Percentiles rank a stretch among this genome's conserved stretches.
Conservation (phyloP, 2,797 vertebrate species). For the Botia almorhae region DNA sequence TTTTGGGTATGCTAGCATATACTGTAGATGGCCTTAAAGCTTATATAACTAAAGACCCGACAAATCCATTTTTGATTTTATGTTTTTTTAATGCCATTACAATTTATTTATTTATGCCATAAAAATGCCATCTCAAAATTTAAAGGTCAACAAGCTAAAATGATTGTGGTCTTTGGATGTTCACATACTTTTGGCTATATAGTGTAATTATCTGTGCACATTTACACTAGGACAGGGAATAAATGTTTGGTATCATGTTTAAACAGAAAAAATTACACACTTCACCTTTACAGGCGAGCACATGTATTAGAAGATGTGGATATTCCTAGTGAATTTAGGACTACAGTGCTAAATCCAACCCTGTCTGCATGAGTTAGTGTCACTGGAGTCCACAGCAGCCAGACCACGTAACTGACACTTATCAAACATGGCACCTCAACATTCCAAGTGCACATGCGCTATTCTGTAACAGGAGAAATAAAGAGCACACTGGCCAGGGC, state of each 20-base stretch:
- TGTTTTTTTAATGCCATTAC: no score
- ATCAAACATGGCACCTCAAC: conserved; percentile 60
- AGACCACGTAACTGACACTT: conserved; percentile 54
- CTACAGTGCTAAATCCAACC: conserved; percentile 8
- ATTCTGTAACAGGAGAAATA: conserved; percentile 30
- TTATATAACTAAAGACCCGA: no score
- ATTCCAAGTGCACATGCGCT: conserved; percentile 51
- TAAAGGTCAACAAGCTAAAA: no score
- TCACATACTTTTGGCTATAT: no score
- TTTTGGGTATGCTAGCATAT: no score
- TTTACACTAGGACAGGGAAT: not conserved
- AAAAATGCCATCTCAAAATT: no score
- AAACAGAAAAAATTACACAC: conserved; percentile 12
- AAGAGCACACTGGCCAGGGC: not conserved
- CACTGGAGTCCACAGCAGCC: conserved; percentile 42
- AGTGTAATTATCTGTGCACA: not conserved
- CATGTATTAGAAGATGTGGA: not conserved
- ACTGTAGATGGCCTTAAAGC: no score
- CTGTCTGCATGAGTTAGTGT: conserved; percentile 52
- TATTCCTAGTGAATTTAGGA: not conserved
- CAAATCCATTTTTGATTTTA: no score
- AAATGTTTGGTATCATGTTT: not conserved
- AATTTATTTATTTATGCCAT: no score
- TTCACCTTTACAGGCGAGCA: conserved; percentile 18
- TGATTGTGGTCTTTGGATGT: no score